Percentiles rank a stretch among this genome's conserved stretches.
Conservation (phyloP, 1,140 invertebrate genomes). For the Dinoponera quadriceps region DNA sequence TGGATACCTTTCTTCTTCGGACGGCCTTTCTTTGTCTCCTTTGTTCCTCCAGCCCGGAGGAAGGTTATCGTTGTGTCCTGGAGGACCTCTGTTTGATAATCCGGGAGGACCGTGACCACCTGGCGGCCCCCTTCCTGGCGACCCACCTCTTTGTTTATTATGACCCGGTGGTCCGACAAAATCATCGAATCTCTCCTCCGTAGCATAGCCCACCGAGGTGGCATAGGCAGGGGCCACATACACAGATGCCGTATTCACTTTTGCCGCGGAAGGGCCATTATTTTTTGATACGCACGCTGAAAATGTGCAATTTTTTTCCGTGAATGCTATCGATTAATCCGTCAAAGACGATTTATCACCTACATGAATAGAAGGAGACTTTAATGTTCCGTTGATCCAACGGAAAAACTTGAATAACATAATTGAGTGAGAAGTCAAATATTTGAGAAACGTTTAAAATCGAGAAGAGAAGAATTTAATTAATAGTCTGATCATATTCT, state of each 20-base stretch:
- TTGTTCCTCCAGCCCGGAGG: constrained; percentile 33
- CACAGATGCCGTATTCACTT: too few species aligned
- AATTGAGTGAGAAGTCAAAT: too few species aligned
- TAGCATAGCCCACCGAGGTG: background rate
- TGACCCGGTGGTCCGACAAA: constrained; percentile 2
- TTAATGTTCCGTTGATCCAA: too few species aligned
- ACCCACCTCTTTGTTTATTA: background rate
- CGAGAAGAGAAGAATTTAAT: constrained; percentile 1
- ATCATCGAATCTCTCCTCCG: background rate
- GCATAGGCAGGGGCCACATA: too few species aligned
- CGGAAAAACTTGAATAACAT: too few species aligned
- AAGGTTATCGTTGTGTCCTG: constrained; percentile 24
- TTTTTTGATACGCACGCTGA: constrained; percentile 17
- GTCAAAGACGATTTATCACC: background rate
- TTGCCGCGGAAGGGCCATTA: too few species aligned
- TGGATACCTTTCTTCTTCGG: background rate
- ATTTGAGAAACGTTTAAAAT: too few species aligned
- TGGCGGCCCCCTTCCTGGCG: constrained; percentile 15
- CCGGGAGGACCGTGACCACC: constrained; percentile 1
- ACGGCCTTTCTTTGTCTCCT: background rate
- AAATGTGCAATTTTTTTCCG: constrained; percentile 33
- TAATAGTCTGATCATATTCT: background rate
- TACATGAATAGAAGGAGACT: background rate
- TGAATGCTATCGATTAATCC: background rate
- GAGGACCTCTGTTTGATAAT: constrained; percentile 8